Evolutionary conservation across 2,888 invertebrate species (phyloP).

Genomic region (Tineola bisselliella): DNA sequence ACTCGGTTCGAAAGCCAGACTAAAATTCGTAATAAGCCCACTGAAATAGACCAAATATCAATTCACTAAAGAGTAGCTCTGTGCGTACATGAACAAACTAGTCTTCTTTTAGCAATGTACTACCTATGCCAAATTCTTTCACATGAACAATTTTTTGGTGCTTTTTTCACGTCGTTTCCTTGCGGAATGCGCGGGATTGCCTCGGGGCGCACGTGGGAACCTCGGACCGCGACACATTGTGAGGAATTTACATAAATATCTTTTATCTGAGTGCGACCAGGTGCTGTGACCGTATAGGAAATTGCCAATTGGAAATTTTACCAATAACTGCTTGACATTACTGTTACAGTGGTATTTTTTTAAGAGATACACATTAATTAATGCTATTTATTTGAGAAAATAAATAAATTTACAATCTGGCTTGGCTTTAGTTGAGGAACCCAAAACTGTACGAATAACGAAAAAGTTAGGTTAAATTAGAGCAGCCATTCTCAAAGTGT

Average conservation of each 20-base stretch:
- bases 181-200: slow-evolving; percentile 4
- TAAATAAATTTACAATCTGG: too few relatives aligned
- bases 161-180: neutral
- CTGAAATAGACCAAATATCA: too few relatives aligned
- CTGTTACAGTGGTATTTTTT: neutral
- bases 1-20: too few relatives aligned
- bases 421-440: too few relatives aligned
- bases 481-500: too few relatives aligned
- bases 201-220: slow-evolving; percentile 3
- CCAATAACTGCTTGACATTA: neutral
- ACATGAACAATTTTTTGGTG: neutral
- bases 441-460: too few relatives aligned
- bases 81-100: neutral
- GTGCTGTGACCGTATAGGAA: neutral
- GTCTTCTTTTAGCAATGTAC: neutral
- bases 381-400: too few relatives aligned
- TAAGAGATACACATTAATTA: too few relatives aligned
- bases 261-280: neutral
- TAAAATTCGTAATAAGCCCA: too few relatives aligned
- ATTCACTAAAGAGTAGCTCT: too few relatives aligned
- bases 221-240: neutral
- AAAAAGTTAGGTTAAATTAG: too few relatives aligned
- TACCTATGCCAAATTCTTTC: neutral
- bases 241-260: slow-evolving; percentile 10
- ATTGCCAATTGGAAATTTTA: slow-evolving; percentile 1